phyloP scores from a whole-genome alignment of 23 tunicate species.

The Phallusia fumigata region DNA sequence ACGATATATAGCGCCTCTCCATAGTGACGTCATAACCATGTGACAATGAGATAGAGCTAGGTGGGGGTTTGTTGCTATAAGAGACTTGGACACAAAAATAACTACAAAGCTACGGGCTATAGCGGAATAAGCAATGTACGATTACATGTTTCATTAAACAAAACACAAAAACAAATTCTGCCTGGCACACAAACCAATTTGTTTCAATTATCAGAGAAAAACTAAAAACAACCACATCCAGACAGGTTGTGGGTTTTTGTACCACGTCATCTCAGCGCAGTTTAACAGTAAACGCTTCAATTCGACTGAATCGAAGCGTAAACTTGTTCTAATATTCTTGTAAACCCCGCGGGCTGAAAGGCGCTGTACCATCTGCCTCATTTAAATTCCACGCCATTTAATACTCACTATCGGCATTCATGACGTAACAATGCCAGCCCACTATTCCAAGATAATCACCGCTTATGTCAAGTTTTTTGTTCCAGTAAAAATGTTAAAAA shows the following conservation, averaged over 20 bases:
- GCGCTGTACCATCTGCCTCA: neutral
- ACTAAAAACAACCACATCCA: too few species aligned
- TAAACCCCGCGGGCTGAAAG: neutral
- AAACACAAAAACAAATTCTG: too few species aligned
- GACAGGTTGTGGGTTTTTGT: too few species aligned
- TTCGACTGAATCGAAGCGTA: neutral
- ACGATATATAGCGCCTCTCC: neutral
- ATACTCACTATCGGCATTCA: neutral
- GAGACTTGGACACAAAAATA: too few species aligned
- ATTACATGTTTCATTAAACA: too few species aligned
- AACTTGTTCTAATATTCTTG: neutral
- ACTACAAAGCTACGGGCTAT: too few species aligned
- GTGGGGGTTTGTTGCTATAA: too few species aligned
- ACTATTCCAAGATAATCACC: neutral
- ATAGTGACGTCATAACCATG: conserved; percentile 1
- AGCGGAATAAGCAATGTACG: too few species aligned
- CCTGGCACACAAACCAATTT: too few species aligned
- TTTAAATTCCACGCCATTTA: neutral
- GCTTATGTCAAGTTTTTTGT: neutral
- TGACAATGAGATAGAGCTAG: neutral
- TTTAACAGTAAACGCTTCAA: too few species aligned
- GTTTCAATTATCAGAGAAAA: too few species aligned
- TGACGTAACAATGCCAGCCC: neutral
- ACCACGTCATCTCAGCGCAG: too few species aligned
- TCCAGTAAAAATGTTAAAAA: neutral